A percentile compares a stretch with the other conserved stretches of the same genome.
Evolutionary conservation across 2,113 vertebrate species (phyloP).

Genomic region (Macrotis lagotis): DNA sequence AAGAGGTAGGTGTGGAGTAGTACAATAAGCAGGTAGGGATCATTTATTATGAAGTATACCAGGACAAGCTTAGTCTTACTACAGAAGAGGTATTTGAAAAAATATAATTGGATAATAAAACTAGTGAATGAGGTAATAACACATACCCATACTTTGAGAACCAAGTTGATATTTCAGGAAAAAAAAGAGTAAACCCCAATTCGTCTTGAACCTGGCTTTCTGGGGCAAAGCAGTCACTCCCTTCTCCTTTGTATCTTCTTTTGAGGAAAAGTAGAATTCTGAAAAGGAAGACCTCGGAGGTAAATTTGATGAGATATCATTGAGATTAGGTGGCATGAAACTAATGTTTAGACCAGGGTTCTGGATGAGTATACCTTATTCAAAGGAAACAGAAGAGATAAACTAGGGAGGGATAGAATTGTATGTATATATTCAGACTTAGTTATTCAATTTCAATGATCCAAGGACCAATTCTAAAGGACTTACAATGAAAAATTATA

Average conservation of each 20-base stretch:
- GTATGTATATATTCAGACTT: neutral
- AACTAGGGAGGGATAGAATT: neutral
- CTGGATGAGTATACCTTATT: neutral
- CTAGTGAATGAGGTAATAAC: neutral
- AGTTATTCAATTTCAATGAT: too few species aligned
- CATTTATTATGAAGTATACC: neutral
- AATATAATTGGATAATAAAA: neutral
- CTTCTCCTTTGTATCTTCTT: neutral
- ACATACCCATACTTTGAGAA: neutral
- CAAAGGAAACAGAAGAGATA: neutral
- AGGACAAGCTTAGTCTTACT: neutral
- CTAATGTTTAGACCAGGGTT: neutral
- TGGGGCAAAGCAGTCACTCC: neutral
- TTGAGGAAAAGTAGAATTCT: neutral
- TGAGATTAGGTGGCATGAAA: neutral
- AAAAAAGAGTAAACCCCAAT: neutral
- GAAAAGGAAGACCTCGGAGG: neutral
- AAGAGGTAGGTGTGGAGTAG: neutral
- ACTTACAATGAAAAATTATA: too few species aligned
- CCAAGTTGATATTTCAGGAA: neutral
- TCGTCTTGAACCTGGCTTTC: neutral
- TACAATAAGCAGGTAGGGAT: neutral
- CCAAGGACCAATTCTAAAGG: too few species aligned
- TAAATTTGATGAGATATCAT: neutral
- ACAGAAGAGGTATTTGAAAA: neutral